Percentiles rank a stretch among this genome's conserved stretches.
These are phyloP conservation scores for Drosophila bifasciata DNA, from an alignment of 1,140 invertebrate species.

Conservation along the genomic window DNA sequence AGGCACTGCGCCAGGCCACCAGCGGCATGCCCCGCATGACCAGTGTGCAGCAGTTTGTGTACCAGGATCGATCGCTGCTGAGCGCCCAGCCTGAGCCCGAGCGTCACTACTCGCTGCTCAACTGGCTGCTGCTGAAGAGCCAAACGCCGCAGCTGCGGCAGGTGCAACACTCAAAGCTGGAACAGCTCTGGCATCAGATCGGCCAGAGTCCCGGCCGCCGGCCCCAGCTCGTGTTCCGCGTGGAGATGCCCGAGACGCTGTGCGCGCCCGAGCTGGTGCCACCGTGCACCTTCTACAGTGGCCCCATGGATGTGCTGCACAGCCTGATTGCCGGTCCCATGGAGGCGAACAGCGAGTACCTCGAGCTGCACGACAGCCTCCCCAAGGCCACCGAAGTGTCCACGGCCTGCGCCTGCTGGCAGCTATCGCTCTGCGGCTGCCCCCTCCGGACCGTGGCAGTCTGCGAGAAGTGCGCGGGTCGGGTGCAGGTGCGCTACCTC, in stretches of 20 bases:
- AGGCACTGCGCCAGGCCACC: neutral
- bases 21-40: constrained; percentile 2
- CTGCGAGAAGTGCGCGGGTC: too few species aligned
- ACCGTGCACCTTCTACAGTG: constrained; percentile 7
- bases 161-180: constrained; percentile 1
- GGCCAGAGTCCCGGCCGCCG: neutral
- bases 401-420: too few species aligned
- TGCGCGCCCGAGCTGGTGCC: too few species aligned
- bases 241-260: neutral
- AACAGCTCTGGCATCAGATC: constrained; percentile 12
- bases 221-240: constrained; percentile 9
- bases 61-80: neutral
- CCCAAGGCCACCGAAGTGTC: too few species aligned
- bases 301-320: constrained; percentile 19
- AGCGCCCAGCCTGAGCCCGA: neutral
- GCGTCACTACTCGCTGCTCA: constrained; percentile 5
- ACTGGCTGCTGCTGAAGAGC: constrained; percentile 29
- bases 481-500: too few species aligned
- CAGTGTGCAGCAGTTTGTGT: neutral
- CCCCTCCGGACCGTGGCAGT: too few species aligned
- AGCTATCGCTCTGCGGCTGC: too few species aligned
- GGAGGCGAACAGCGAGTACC: too few species aligned
- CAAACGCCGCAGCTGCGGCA: constrained; percentile 2
- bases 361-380: too few species aligned
- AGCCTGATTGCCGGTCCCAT: neutral